These are phyloP conservation scores for Boulengeromyrus knoepffleri DNA, from an alignment of 2,113 vertebrate genomes.

Conservation along the genomic window DNA sequence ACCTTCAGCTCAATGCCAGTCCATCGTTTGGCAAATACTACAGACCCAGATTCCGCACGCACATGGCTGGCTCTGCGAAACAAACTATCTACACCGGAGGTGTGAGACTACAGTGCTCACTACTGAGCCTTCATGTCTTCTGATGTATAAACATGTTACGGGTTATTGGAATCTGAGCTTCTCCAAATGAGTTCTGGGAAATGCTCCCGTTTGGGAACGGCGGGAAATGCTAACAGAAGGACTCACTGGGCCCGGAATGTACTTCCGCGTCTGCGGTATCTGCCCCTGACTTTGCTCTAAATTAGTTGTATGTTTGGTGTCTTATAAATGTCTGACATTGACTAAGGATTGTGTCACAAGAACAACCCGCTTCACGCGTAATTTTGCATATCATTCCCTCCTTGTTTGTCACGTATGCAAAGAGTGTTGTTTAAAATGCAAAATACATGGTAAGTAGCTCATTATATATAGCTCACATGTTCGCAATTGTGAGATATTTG, in stretches of 20 bases:
- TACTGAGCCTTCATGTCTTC: background rate
- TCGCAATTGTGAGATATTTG: constrained; percentile 20
- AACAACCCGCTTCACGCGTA: background rate
- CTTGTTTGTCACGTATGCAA: constrained; percentile 20
- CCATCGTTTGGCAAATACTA: background rate
- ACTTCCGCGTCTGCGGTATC: background rate
- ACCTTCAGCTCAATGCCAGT: background rate
- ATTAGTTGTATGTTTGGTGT: background rate
- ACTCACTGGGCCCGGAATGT: background rate
- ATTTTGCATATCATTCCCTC: constrained; percentile 2
- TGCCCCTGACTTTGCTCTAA: background rate
- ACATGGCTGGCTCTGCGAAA: background rate
- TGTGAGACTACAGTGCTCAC: background rate
- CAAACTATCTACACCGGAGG: background rate
- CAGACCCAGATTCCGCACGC: background rate
- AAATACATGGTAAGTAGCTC: constrained; percentile 13
- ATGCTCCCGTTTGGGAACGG: background rate
- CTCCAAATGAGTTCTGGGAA: background rate
- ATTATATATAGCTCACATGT: constrained; percentile 14
- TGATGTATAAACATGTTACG: background rate
- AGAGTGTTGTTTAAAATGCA: constrained; percentile 21
- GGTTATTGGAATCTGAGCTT: background rate
- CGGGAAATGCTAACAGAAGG: background rate
- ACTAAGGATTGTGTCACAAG: background rate
- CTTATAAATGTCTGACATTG: background rate